Evolutionary conservation across 2,888 invertebrate genomes (phyloP).

Genomic region (Morpho helenor): DNA sequence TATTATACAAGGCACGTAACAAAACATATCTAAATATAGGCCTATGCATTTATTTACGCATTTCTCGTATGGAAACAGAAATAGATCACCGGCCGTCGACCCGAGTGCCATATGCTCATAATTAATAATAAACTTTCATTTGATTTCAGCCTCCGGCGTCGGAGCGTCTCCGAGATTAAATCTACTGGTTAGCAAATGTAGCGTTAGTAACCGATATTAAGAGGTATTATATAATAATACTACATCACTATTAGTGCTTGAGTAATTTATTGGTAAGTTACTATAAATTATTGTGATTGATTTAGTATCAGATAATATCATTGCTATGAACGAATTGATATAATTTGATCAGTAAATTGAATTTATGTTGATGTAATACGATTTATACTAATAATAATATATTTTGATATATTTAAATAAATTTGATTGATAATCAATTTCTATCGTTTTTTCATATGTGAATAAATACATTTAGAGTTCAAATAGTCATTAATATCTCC

Average conservation of each 20-base stretch:
- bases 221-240: not conserved
- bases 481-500: too few species aligned
- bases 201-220: not conserved
- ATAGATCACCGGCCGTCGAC: conserved; percentile 51
- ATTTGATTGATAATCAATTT: too few species aligned
- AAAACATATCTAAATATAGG: conserved; percentile 20
- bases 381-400: too few species aligned
- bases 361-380: too few species aligned
- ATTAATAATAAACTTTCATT: conserved; percentile 43
- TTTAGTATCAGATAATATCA: too few species aligned
- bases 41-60: conserved; percentile 28
- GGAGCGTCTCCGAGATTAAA: conserved; percentile 15
- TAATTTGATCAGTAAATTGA: too few species aligned
- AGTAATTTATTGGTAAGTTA: not conserved
- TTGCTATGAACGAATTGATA: too few species aligned
- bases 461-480: too few species aligned
- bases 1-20: conserved; percentile 14
- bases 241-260: too few species aligned
- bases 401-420: too few species aligned
- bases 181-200: not conserved
- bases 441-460: too few species aligned
- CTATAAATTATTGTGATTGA: not conserved
- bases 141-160: conserved; percentile 25
- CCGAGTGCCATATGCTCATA: conserved; percentile 42
- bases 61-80: conserved; percentile 37